Conservation (phyloP, 2,888 invertebrate species). For the Empis stercorea region DNA sequence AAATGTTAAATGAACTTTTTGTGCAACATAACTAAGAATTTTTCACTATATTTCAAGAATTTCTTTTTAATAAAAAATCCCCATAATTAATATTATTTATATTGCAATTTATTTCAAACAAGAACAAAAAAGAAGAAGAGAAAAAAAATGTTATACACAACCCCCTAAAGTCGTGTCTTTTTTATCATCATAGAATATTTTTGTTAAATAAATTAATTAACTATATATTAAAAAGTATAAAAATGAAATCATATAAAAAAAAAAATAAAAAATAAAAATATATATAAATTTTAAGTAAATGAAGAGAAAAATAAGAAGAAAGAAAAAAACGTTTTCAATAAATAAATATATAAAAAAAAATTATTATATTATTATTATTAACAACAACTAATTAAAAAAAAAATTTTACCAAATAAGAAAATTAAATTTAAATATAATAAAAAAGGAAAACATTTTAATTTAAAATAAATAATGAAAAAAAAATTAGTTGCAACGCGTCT, state of each 20-base stretch:
- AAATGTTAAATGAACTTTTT: no score
- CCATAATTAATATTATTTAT: neutral
- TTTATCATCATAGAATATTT: conserved; percentile 7
- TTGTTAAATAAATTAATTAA: conserved; percentile 8
- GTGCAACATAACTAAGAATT: no score
- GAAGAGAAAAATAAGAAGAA: neutral
- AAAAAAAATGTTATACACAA: neutral
- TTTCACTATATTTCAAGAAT: no score
- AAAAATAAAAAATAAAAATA: neutral
- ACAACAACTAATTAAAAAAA: no score
- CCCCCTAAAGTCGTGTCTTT: conserved; percentile 6
- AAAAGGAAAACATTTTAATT: neutral
- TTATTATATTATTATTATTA: no score
- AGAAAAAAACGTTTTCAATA: neutral
- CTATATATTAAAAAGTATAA: conserved; percentile 1
- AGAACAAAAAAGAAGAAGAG: neutral
- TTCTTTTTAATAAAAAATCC: no score
- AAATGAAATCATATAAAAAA: neutral
- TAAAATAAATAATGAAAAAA: neutral
- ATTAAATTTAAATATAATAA: neutral
- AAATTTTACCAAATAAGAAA: no score
- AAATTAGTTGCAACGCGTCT: conserved; percentile 12
- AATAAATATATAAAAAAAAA: neutral
- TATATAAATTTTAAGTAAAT: neutral
- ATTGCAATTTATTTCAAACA: neutral